Conservation (phyloP, 2,888 invertebrate species). For the Kryphioiulus occultus region DNA sequence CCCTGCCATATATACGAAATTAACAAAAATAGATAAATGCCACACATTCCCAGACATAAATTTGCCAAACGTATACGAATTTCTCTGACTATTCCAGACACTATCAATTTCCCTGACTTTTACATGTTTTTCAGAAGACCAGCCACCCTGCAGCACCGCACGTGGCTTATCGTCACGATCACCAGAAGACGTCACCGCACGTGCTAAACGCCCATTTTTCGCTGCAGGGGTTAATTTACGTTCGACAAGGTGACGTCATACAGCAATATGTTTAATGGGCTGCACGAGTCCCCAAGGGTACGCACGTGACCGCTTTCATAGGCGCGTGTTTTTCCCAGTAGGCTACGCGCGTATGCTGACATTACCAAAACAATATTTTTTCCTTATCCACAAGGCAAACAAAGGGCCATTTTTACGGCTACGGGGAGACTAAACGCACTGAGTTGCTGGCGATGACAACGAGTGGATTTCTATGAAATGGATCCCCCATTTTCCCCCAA, state of each 20-base stretch:
- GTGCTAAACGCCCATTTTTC: background rate
- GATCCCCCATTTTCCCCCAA: background rate
- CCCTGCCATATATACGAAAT: no score
- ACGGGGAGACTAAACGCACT: background rate
- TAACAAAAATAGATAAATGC: no score
- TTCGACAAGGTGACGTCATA: background rate
- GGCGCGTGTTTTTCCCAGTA: background rate
- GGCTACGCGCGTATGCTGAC: background rate
- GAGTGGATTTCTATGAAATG: background rate
- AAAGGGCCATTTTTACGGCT: constrained; percentile 3
- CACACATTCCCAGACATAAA: no score
- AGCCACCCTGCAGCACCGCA: no score
- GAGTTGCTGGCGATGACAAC: constrained; percentile 5
- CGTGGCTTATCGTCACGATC: background rate
- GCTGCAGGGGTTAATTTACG: background rate
- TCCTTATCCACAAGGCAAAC: background rate
- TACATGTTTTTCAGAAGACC: no score
- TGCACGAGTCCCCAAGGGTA: background rate
- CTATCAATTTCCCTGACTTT: no score
- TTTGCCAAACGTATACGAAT: no score
- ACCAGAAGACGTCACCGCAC: background rate
- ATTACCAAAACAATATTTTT: constrained; percentile 31
- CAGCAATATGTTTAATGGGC: background rate
- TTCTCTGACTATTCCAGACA: no score
- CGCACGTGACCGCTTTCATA: background rate